These are phyloP conservation scores for Carollia perspicillata DNA, from an alignment of 2,113 vertebrate species.

Conservation along the genomic window DNA sequence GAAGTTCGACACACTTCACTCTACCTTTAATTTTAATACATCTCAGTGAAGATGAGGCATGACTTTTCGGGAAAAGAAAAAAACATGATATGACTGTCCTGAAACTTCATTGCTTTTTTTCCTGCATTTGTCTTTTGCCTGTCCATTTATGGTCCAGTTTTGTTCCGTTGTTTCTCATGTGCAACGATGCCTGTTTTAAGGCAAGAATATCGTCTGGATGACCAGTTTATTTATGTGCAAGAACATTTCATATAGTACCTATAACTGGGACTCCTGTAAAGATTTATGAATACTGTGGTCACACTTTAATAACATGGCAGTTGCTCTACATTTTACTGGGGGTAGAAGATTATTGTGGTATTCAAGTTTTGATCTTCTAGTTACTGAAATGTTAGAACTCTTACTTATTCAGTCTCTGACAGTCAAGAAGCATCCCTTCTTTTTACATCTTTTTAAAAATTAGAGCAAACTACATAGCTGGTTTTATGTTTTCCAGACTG, in stretches of 20 bases:
- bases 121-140: not conserved
- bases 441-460: not conserved
- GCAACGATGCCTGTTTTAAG: not conserved
- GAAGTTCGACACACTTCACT: not conserved
- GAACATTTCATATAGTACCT: constrained; percentile 1
- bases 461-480: not conserved
- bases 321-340: not conserved
- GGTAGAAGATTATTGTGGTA: not conserved
- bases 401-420: not conserved
- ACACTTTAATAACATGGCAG: not conserved
- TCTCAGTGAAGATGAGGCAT: not conserved
- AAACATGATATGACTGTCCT: not conserved
- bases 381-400: not conserved
- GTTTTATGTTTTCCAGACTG: not conserved
- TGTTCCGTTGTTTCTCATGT: not conserved
- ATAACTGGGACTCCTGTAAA: not conserved
- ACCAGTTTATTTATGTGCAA: not conserved
- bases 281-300: not conserved
- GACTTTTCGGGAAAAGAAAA: not conserved
- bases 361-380: not conserved
- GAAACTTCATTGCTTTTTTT: not conserved
- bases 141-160: not conserved
- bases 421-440: not conserved
- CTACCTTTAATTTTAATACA: not conserved
- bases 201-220: not conserved